Evolutionary conservation across 1,140 invertebrate species (phyloP), one percentile per base, ranked within the genome.

Genomic region (Vanessa atalanta): DNA sequence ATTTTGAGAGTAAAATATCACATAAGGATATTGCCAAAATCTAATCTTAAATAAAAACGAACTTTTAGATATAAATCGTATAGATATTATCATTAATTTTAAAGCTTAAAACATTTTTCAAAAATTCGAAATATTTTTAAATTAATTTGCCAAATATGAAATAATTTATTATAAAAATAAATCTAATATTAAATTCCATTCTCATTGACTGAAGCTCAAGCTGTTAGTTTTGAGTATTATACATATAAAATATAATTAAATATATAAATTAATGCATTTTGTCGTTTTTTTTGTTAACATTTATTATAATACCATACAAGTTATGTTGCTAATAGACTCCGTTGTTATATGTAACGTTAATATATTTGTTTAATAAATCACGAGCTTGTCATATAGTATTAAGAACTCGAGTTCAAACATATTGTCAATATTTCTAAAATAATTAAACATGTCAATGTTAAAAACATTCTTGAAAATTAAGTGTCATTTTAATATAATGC

Each of bases 1-100:
- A 91, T 90, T 90, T 88, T 90, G 85, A 87, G 81, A 84, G 76
- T 88, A 89, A 89, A 89, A 88, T 90, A 88, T 88, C 86, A 89
- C 83, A 82, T 87, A 87, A 79, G 82, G 83, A 73, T 88, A 90
- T 85, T 88, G 85, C 85, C 83, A 86, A 87, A 84, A 80, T 79
- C 78, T 80, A 86, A 85, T 82, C 68, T 82, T 82, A 85, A 83
- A 78, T 72, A 81, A 77, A 81, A 83, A 78, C 77, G 69, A 77
- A 79, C 73, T 72, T 78, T 68, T 79, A 70, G 77, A n/a, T 66
- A 51, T 79, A 76, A 75, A 76, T 55, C 53, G 37, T 72, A 55
- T 72, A 72, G 68, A 65, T 55, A 72, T 37, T 65, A 75, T 53
- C 47, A 51, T 64, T 65, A 69, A 55, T 47, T 69, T 50, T 73